phyloP scores from a whole-genome alignment of 2,797 vertebrate species.

The Falco biarmicus region DNA sequence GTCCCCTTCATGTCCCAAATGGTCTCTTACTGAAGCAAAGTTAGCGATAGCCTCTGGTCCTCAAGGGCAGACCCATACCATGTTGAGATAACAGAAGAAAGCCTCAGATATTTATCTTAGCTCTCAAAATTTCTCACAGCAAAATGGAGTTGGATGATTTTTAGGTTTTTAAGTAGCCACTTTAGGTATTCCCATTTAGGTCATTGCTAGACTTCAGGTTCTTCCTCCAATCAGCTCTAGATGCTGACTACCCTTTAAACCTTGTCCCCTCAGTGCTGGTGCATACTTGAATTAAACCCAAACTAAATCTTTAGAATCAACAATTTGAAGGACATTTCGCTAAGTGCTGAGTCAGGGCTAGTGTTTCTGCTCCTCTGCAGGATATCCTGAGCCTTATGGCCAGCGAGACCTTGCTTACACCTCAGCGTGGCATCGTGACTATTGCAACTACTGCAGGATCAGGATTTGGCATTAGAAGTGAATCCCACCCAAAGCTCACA shows the following conservation, averaged over 20 bases:
- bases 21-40: neutral
- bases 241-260: neutral
- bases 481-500: neutral
- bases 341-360: neutral
- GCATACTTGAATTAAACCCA: neutral
- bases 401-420: neutral
- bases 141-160: neutral
- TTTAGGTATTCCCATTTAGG: neutral
- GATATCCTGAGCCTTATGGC: neutral
- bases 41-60: neutral
- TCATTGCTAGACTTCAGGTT: neutral
- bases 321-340: neutral
- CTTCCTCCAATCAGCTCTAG: neutral
- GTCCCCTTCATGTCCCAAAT: neutral
- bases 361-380: neutral
- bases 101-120: neutral
- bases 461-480: neutral
- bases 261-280: neutral
- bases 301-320: neutral
- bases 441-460: neutral
- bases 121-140: neutral
- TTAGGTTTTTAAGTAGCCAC: neutral
- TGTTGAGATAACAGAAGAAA: neutral
- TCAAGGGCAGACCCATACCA: neutral
- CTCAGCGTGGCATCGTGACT: rapidly evolving